phyloP scores from a whole-genome alignment of 2,797 vertebrate genomes.

The Octomys mimax region DNA sequence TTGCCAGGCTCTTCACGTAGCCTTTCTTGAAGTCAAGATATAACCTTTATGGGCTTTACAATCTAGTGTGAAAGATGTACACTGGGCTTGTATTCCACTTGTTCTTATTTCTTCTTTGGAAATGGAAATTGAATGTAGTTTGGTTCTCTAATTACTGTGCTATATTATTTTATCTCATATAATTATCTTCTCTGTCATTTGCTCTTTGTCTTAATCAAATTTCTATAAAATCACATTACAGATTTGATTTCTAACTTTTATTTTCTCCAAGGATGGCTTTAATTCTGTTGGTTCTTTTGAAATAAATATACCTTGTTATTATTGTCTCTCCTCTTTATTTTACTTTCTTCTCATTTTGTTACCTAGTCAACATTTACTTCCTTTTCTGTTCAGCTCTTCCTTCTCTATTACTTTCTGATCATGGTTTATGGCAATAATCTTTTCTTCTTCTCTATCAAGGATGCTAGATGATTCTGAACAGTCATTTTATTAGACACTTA shows the following conservation, averaged over 20 bases:
- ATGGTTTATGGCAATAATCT: neutral
- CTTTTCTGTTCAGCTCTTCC: neutral
- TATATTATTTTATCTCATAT: constrained; percentile 1
- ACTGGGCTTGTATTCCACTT: neutral
- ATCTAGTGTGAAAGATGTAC: neutral
- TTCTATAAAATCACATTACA: neutral
- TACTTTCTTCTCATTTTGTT: neutral
- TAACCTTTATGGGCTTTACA: neutral
- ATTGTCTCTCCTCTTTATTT: neutral
- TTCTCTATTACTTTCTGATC: neutral
- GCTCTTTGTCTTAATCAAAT: neutral
- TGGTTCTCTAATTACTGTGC: neutral
- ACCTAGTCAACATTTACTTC: neutral
- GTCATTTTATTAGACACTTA: neutral
- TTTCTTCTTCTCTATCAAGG: neutral
- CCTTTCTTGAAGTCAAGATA: neutral
- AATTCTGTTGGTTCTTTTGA: neutral
- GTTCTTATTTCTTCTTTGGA: neutral
- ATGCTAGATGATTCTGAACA: neutral
- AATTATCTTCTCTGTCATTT: constrained; percentile 4
- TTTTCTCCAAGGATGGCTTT: neutral
- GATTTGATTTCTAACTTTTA: neutral
- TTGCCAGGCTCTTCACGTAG: neutral
- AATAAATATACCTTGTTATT: neutral
- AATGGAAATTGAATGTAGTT: neutral